Evolutionary conservation across 2,888 invertebrate species (phyloP).

Genomic region (Conops quadrifasciatus): DNA sequence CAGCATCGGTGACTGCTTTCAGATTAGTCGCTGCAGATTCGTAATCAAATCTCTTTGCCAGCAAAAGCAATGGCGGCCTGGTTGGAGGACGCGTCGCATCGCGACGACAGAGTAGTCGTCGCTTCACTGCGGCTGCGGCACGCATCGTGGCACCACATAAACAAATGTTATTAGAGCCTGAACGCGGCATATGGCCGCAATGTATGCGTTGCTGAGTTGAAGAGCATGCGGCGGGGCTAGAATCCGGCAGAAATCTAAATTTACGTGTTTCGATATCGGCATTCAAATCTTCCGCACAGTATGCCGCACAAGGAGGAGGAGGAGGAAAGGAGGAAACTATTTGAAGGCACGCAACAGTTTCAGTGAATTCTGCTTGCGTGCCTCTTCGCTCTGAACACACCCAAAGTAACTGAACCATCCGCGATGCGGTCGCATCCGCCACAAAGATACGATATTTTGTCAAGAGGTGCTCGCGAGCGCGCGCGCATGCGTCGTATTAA

Average conservation of each 20-base stretch:
- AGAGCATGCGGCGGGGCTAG: neutral
- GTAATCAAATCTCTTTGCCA: neutral
- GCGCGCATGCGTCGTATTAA: conserved; percentile 6
- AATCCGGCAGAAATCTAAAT: conserved; percentile 7
- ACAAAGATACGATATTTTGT: neutral
- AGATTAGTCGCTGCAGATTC: neutral
- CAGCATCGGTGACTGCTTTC: conserved; percentile 20
- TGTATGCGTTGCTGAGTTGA: neutral
- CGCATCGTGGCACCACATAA: conserved; percentile 26
- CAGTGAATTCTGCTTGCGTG: conserved; percentile 29
- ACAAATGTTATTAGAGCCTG: conserved; percentile 37
- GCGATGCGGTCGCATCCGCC: neutral
- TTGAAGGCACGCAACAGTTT: conserved; percentile 4
- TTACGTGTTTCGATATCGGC: conserved; percentile 20
- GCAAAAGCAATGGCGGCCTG: conserved; percentile 5
- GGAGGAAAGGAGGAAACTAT: neutral
- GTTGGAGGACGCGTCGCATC: conserved; percentile 4
- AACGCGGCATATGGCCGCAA: conserved; percentile 33
- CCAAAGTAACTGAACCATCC: neutral
- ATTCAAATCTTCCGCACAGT: neutral
- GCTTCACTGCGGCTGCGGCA: conserved; percentile 11
- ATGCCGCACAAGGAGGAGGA: neutral
- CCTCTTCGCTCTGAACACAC: conserved; percentile 18
- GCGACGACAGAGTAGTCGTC: neutral
- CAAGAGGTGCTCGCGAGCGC: conserved; percentile 4